Evolutionary conservation across 2,888 invertebrate species (phyloP), one percentile per base, ranked within the genome.

Genomic region (Drosophila prostipennis): DNA sequence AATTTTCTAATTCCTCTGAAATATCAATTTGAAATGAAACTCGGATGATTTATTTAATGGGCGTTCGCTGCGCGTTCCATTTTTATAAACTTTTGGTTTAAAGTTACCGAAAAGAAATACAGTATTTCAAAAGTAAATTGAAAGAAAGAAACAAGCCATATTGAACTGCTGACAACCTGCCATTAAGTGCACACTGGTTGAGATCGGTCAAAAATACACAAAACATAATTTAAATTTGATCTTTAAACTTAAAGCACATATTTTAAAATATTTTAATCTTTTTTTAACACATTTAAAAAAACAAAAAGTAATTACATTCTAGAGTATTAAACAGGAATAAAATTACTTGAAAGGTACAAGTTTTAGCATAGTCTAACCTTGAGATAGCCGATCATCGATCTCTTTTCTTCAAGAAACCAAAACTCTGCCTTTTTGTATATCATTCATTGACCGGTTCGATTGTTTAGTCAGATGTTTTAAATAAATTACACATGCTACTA

Each of bases 71-170:
- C 39, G 10, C 48, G n/a, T 40, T 39, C 40, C 32, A 42, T 51
- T 57, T 72, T 70, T 61, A 75, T 71, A 72, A 76, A 82, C 80
- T 82, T 69, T 82, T n/a, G 74, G 88, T 86, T 64, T 88, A 63
- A 46, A 72, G 64, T 86, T 86, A 76, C 88, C 11, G 14, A 19
- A 39, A 32, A 34, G 11, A 53, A 68, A 61, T 46, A 36, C 19
- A 59, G 58, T 14, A 57, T 67, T 49, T 55, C 42, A 23, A 64
- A 55, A 40, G 45, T 10, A 64, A 64, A 83, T 55, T 49, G 54
- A 69, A 39, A 48, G 60, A 14, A 64, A 61, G 26, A 43, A 16
- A 48, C 40, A 40, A 37, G 29, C 46, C 48, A 16, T 61, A 37
- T 61, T 64, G 26, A 29, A 48, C 48, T 70, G 67, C 57, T 82